Conservation (phyloP, 2,888 invertebrate species). For the Ormyrus rosae region DNA sequence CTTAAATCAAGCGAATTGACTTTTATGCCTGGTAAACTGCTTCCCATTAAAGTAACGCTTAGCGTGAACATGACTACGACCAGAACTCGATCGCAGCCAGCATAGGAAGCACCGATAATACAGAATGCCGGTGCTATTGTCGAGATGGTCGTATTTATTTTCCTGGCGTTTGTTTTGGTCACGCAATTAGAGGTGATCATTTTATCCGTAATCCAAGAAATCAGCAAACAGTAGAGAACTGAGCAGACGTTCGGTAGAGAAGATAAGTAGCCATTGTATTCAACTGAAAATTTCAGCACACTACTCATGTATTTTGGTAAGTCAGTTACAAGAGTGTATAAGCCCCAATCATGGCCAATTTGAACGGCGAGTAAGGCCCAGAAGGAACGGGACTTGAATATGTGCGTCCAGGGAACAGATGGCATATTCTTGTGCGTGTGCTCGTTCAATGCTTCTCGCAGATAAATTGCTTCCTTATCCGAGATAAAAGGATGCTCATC, state of each 20-base stretch:
- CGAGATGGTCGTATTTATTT: constrained; percentile 76
- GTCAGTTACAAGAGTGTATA: constrained; percentile 73
- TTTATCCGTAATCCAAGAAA: constrained; percentile 75
- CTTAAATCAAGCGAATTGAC: constrained; percentile 77
- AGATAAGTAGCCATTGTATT: constrained; percentile 74
- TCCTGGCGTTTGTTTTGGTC: constrained; percentile 75
- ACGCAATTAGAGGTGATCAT: constrained; percentile 70
- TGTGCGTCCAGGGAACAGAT: constrained; percentile 69
- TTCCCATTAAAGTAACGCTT: constrained; percentile 76
- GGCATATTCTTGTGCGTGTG: constrained; percentile 70
- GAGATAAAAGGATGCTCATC: constrained; percentile 74
- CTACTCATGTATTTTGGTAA: constrained; percentile 75
- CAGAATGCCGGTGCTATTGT: constrained; percentile 76
- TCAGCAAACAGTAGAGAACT: constrained; percentile 73
- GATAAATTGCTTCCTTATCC: constrained; percentile 68
- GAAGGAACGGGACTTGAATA: constrained; percentile 80
- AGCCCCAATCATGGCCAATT: constrained; percentile 74
- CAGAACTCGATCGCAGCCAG: constrained; percentile 73
- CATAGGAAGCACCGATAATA: constrained; percentile 77
- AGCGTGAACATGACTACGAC: constrained; percentile 76
- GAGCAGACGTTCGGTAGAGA: constrained; percentile 76
- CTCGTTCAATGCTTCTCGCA: constrained; percentile 68
- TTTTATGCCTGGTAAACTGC: constrained; percentile 77
- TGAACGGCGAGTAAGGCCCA: constrained; percentile 85
- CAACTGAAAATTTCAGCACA: constrained; percentile 74